Base-by-base conservation (phyloP, 2,888 invertebrate genomes). In the Stenchaetothrips biformis region DNA sequence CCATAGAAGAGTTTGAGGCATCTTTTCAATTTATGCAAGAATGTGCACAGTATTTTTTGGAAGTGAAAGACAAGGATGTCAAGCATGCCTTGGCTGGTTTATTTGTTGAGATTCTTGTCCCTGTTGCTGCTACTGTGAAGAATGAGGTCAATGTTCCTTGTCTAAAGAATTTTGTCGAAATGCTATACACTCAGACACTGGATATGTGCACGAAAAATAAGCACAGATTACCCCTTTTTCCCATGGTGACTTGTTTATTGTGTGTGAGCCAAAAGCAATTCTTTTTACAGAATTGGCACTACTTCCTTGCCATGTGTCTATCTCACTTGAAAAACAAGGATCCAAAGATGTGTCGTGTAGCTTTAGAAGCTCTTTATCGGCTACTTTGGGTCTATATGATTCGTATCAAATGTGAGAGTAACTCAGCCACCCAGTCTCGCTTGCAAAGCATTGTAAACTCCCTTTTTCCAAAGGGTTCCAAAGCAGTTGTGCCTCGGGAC, bases 141-240 rank as follows among this genome's bases (percentile, higher is more conserved):
- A 98, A 98, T 86, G 99, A 99, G 89, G 98, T 99, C 7, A 99
- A 99, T 88, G 98, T 99, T 25, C 99, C 99, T 0, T 98, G 99
- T 84, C 89, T 99, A 82, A 99, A 99, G 88, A 97, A 97, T 86
- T 98, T 99, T 87, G 99, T 99, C 0, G 99, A 99, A 86, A 94
- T 96, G 91, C 88, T 99, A 81, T 99, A 99, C 87, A 93, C 95
- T 48, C 95, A 96, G 84, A 98, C 99, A 0, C 88, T 99, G 84
- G 99, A 99, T 86, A 95, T 98, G 86, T 97, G 97, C 85, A 97
- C 97, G 18, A 98, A 99, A 88, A 96, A 97, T 78, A 99, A 99
- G 87, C 99, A 99, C 88, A 92, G 96, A 11, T 89, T 99, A 85
- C 98, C 99, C 0, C 89, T 99, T 81, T 99, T 98, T 87, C 99